These are phyloP conservation scores for Suncus etruscus DNA, from an alignment of 2,113 vertebrate species.

Conservation along the genomic window DNA sequence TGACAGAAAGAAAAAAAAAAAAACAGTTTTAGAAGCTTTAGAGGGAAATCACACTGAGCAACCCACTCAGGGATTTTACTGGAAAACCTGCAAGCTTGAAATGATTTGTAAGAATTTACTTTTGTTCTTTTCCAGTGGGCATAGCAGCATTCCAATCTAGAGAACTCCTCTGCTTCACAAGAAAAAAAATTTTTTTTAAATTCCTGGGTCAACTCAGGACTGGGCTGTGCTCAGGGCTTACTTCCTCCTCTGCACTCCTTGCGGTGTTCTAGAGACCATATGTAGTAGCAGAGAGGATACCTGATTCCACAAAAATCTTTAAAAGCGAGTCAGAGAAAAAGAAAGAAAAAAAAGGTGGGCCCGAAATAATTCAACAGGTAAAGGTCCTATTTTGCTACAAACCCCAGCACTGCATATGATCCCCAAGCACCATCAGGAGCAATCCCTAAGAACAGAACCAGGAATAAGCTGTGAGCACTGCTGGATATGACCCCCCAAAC, in stretches of 20 bases:
- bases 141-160: not conserved
- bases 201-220: too few relatives aligned
- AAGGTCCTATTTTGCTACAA: too few relatives aligned
- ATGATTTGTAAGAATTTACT: not conserved
- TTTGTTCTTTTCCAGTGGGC: conserved; percentile 3
- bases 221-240: not conserved
- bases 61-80: not conserved
- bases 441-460: too few relatives aligned
- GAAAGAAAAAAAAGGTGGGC: too few relatives aligned
- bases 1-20: not conserved
- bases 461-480: too few relatives aligned
- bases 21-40: not conserved
- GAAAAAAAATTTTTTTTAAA: too few relatives aligned
- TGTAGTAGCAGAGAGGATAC: not conserved
- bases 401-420: too few relatives aligned
- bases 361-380: too few relatives aligned
- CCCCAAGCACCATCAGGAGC: too few relatives aligned
- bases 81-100: not conserved
- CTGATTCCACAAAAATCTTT: not conserved
- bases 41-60: conserved; percentile 3
- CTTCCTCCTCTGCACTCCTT: not conserved
- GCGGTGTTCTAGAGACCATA: not conserved
- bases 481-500: not conserved
- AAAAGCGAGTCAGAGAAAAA: too few relatives aligned
- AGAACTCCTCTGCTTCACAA: not conserved